Evolutionary conservation across 2,113 vertebrate genomes (phyloP).

Genomic region (Heterotilapia buettikoferi): DNA sequence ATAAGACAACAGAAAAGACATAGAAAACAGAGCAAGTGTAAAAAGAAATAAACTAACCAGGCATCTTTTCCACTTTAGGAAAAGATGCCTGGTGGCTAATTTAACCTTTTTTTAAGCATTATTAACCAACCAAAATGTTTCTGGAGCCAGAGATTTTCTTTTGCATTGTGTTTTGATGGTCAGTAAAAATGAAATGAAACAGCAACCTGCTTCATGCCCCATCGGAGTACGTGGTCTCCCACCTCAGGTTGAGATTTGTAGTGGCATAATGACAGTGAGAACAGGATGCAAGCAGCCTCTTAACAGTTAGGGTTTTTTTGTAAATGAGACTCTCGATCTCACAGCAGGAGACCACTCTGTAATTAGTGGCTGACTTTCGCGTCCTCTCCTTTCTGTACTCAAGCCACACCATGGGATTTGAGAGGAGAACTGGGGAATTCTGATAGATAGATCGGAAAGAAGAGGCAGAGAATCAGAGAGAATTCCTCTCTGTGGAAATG

Average conservation of each 20-base stretch:
- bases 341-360: constrained; percentile 28
- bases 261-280: not conserved
- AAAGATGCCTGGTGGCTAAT: not conserved
- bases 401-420: not conserved
- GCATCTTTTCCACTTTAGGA: not conserved
- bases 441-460: not conserved
- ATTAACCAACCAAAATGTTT: not conserved
- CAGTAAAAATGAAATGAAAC: constrained; percentile 1
- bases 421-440: not conserved
- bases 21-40: not conserved
- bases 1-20: not conserved
- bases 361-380: constrained; percentile 43
- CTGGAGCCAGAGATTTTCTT: not conserved
- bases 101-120: not conserved
- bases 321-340: constrained; percentile 42
- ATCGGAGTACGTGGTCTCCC: not conserved
- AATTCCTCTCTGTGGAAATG: constrained; percentile 17
- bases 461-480: constrained; percentile 8
- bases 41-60: not conserved
- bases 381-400: constrained; percentile 15
- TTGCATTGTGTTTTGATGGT: not conserved
- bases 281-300: not conserved
- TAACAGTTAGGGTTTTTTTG: not conserved
- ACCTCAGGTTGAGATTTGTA: not conserved
- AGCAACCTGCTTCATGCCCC: not conserved